A percentile compares a stretch with the other conserved stretches of the same genome.
These are phyloP conservation scores for Strigamia transsilvanica DNA, from an alignment of 2,888 invertebrate genomes.

Conservation along the genomic window DNA sequence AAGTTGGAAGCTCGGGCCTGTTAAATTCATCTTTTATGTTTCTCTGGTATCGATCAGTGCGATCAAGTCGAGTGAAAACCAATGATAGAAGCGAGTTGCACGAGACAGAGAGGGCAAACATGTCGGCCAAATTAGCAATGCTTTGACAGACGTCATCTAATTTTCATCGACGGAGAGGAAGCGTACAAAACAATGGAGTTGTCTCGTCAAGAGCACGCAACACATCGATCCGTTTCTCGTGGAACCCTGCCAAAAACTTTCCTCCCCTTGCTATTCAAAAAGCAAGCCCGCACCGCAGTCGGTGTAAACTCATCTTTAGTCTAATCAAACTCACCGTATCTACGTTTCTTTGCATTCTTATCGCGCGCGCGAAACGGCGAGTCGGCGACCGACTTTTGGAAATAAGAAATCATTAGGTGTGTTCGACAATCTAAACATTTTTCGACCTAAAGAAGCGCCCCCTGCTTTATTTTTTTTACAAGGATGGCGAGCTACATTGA, in stretches of 20 bases:
- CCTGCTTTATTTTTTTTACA: too few relatives aligned
- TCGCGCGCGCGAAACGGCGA: background rate
- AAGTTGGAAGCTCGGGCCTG: background rate
- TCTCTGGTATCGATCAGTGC: conserved; percentile 32
- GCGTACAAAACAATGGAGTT: conserved; percentile 40
- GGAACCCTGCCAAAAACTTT: conserved; percentile 18
- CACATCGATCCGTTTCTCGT: conserved; percentile 19
- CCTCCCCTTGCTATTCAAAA: background rate
- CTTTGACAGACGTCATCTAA: conserved; percentile 49
- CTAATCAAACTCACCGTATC: background rate
- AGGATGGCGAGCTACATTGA: too few relatives aligned
- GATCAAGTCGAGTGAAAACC: conserved; percentile 12
- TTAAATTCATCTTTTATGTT: conserved; percentile 48
- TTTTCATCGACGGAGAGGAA: conserved; percentile 41
- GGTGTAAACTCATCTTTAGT: conserved; percentile 2
- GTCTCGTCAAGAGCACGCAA: conserved; percentile 47
- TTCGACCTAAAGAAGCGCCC: too few relatives aligned
- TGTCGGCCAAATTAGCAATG: conserved; percentile 47
- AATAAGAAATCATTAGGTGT: background rate
- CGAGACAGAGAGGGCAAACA: background rate
- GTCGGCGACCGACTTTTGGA: background rate
- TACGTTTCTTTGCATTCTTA: background rate
- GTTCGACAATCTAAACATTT: too few relatives aligned
- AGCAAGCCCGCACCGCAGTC: background rate
- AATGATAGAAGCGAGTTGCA: conserved; percentile 6